phyloP scores from a whole-genome alignment of 2,797 vertebrate species.

The Eremophila alpestris region DNA sequence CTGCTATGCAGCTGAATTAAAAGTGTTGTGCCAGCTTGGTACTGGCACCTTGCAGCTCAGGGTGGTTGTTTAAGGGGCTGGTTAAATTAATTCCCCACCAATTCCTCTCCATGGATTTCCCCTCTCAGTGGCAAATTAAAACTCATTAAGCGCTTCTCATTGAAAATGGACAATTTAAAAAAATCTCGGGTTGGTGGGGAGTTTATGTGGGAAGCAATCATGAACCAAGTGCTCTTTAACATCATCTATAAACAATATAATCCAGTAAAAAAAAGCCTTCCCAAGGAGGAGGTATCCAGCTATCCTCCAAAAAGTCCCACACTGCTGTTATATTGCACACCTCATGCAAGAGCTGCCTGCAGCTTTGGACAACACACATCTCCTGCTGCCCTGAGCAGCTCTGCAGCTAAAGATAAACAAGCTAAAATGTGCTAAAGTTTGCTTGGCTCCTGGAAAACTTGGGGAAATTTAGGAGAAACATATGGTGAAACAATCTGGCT shows the following conservation, averaged over 20 bases:
- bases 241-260: background rate
- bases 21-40: background rate
- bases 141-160: background rate
- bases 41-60: background rate
- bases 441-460: background rate
- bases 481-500: background rate
- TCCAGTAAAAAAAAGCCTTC: background rate
- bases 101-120: background rate
- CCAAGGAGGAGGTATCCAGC: background rate
- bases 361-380: background rate
- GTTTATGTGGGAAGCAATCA: background rate
- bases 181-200: background rate
- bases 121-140: background rate
- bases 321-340: background rate
- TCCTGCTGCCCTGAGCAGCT: background rate
- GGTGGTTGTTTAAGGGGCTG: background rate
- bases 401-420: conserved; percentile 5
- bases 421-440: background rate
- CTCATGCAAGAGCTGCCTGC: background rate
- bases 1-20: background rate
- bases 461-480: background rate
- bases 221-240: background rate
- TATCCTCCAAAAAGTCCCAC: rapidly evolving
- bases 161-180: background rate
- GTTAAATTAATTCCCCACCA: background rate